A percentile compares a stretch with the other conserved stretches of the same genome.
These are phyloP conservation scores for Callipepla squamata DNA, from an alignment of 2,113 vertebrate species.

Conservation along the genomic window DNA sequence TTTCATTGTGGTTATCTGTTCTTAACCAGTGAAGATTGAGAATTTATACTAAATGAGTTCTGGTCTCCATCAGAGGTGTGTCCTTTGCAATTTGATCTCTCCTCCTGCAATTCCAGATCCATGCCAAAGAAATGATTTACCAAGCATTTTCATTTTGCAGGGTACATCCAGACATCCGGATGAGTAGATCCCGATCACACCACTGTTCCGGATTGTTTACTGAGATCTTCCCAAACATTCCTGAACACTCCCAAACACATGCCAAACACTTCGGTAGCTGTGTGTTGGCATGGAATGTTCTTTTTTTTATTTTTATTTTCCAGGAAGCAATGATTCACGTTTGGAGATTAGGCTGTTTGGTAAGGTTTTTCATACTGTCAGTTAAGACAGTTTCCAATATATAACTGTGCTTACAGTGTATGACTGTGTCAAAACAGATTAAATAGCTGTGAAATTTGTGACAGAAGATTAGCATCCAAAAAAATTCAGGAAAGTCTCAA, in stretches of 20 bases:
- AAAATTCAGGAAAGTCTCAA: not conserved
- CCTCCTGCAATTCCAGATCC: not conserved
- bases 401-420: not conserved
- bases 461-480: not conserved
- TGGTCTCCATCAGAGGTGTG: not conserved
- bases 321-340: slow-evolving; percentile 50
- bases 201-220: not conserved
- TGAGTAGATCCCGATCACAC: not conserved
- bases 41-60: slow-evolving; percentile 29
- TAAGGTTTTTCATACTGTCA: not conserved
- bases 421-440: not conserved
- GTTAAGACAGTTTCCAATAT: not conserved
- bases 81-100: slow-evolving; percentile 40
- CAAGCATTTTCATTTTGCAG: slow-evolving; percentile 25
- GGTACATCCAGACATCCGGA: slow-evolving; percentile 31
- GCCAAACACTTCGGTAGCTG: not conserved
- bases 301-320: not conserved
- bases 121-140: slow-evolving; percentile 57
- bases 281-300: not conserved
- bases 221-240: not conserved
- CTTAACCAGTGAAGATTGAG: not conserved
- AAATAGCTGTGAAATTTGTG: not conserved
- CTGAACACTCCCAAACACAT: not conserved
- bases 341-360: slow-evolving; percentile 25
- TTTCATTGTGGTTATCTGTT: not conserved